Evolutionary conservation across 2,113 vertebrate species (phyloP), one percentile per base, ranked within the genome.

Genomic region (Quiscalus mexicanus): DNA sequence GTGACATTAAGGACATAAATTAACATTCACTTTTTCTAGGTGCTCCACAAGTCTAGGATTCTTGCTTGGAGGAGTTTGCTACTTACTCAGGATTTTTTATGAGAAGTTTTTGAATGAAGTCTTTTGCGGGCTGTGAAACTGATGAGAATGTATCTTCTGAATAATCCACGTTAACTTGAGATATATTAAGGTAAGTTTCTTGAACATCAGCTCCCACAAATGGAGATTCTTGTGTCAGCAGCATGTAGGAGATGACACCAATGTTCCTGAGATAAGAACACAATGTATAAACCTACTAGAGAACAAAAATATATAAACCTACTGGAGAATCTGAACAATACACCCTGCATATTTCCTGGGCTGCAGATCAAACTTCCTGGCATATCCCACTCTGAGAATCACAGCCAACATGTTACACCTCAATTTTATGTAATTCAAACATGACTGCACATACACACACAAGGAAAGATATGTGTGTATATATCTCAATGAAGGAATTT

Each of bases 161-260:
- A 97, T 99, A 99, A 98, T 99, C 99, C 97, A 99, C 99, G 3
- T 99, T 99, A 93, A 99, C 98, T 98, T 99, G 99, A 74, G 99
- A 99, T 96, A 99, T 99, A 93, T 99, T 99, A 93, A 99, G 98
- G 74, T 98, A 99, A 49, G 99, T 99, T 98, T 99, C 99, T 97
- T 99, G 99, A 96, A 99, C 98, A 97, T 99, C 98, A 80, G 99
- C 98, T 41, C 99, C 99, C 68, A 97, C 98, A 79, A 99, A 99
- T 6, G 99, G 99, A 69, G 99, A 99, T 94, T 99, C 99, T 25
- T 99, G 99, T 22, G 99, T 99, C 96, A 99, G 98, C 86, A 99
- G 97, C 99, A 99, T 99, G 96, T 99, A 99, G 25, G 99, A 97
- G 65, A 99, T 99, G 16, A 99, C 98, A 3, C 99, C 99, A 21